Evolutionary conservation across 1,140 invertebrate species (phyloP).

Genomic region (Manduca sexta): DNA sequence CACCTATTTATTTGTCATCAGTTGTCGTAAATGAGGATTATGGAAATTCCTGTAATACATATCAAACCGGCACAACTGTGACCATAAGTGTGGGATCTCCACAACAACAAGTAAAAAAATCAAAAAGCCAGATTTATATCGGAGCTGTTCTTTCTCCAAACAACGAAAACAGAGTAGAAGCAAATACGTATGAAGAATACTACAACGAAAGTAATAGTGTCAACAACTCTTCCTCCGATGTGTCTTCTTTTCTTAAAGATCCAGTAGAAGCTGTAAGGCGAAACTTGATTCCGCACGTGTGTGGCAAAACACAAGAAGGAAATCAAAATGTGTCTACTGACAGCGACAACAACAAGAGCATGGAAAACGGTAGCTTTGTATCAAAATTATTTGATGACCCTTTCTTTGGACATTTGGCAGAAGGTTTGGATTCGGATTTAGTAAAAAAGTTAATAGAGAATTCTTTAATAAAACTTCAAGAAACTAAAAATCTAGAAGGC

Average conservation of each 20-base stretch:
- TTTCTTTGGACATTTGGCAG: conserved; percentile 75
- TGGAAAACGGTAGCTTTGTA: conserved; percentile 65
- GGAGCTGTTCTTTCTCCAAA: conserved; percentile 49
- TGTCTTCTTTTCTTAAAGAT: conserved; percentile 75
- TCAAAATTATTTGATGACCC: conserved; percentile 76
- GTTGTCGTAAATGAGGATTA: conserved; percentile 76
- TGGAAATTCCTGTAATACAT: conserved; percentile 54
- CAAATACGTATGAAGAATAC: conserved; percentile 62
- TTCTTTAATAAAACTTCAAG: conserved; percentile 75
- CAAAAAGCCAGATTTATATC: conserved; percentile 70
- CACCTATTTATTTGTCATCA: conserved; percentile 78
- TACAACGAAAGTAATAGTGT: conserved; percentile 30
- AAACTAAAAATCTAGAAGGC: conserved; percentile 70
- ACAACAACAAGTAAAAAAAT: conserved; percentile 50
- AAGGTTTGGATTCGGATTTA: conserved; percentile 74
- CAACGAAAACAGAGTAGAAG: conserved; percentile 35
- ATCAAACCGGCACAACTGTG: conserved; percentile 71
- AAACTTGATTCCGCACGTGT: conserved; percentile 82
- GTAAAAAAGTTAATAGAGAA: conserved; percentile 78
- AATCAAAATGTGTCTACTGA: conserved; percentile 16
- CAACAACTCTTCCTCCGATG: conserved; percentile 42
- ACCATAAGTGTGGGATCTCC: conserved; percentile 73
- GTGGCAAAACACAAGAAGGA: conserved; percentile 70
- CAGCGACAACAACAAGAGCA: conserved; percentile 31
- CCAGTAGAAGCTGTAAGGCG: conserved; percentile 81